Base-by-base conservation (phyloP, 2,113 vertebrate genomes). In the Psittacus erithacus region DNA sequence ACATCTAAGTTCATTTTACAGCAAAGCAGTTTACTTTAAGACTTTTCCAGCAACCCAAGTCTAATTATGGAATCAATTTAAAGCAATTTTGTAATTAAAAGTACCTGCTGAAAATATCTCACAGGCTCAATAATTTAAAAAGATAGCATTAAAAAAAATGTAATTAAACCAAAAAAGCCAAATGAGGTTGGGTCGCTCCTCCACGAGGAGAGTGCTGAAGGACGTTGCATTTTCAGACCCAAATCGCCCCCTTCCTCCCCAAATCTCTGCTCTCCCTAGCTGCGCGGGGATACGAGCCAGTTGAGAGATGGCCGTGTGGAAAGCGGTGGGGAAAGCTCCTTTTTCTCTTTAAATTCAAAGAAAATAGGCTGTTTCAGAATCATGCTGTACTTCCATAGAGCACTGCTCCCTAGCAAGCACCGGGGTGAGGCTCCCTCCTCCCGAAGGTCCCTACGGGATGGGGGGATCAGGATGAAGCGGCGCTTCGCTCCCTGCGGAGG, bases 21-120 rank as follows among this genome's bases (percentile, higher is more conserved):
- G 78, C 79, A 89, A 86, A 91, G 93, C 86, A 91, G 90, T 82
- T 92, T 90, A 92, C 86, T 96, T 93, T 46, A 86, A 92, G 76
- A 94, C 75, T 92, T 91, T 62, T 80, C 41, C 90, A 75, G 79
- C 93, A 93, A 93, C 57, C 82, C 70, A 77, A 86, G 91, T 63
- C 94, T 90, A 81, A 92, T 95, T 68, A 94, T 24, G 69, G 79
- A 92, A 93, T 52, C 84, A 49, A 75, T 92, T 78, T 92, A 68
- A 94, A 95, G 82, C 84, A 81, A 77, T 92, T 91, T 86, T 77
- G 83, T 93, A 96, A 96, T 96, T 97, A 97, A 96, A 96, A 60
- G 63, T 91, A 96, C 91, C 94, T 95, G 83, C 95, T 86, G 86
- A 96, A 96, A 96, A 95, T 92, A 91, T 78, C 92, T 94, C 79